Evolutionary conservation across 2,113 vertebrate genomes (phyloP).

Genomic region (Callorhinus ursinus): DNA sequence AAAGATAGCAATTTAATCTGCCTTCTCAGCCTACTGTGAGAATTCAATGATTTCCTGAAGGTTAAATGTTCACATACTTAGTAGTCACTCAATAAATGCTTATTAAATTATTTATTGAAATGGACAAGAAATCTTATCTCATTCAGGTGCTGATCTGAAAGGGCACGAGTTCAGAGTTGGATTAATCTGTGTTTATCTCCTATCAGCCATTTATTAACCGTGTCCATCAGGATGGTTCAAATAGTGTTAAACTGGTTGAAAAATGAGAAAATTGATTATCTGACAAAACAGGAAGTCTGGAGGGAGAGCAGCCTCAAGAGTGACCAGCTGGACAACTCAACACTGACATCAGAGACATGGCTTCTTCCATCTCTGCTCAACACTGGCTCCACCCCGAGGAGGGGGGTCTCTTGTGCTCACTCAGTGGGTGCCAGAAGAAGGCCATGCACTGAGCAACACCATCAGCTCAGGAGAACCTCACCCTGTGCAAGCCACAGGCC

Average conservation of each 20-base stretch:
- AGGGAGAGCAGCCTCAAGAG: neutral
- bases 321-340: neutral
- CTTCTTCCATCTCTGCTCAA: neutral
- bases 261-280: neutral
- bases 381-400: neutral
- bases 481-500: fast-evolving
- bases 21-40: neutral
- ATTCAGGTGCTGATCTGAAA: neutral
- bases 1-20: neutral
- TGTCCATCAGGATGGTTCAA: neutral
- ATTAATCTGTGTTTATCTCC: neutral
- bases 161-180: neutral
- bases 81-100: neutral
- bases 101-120: neutral
- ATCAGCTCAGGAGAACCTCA: neutral
- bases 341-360: neutral
- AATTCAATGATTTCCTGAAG: neutral
- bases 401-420: fast-evolving
- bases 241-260: neutral
- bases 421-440: neutral
- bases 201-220: neutral
- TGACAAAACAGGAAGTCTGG: neutral
- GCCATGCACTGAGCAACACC: neutral
- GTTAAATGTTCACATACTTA: neutral
- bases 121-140: neutral